Evolutionary conservation across 2,797 vertebrate genomes (phyloP), one percentile per base, ranked within the genome.

Genomic region (Cryptoblepharus egeriae): DNA sequence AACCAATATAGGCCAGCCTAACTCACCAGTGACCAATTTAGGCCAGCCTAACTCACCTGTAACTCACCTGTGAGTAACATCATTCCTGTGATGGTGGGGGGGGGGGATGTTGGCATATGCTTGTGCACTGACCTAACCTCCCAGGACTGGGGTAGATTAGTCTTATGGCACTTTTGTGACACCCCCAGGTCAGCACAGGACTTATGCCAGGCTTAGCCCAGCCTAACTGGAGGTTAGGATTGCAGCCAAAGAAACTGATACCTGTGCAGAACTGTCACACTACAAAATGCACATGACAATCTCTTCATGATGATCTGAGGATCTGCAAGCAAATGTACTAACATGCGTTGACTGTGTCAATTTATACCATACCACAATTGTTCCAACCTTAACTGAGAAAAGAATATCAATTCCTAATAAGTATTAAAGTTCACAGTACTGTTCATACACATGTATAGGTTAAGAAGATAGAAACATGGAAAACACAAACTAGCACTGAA

Each of bases 291-390:
- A n/a, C 1, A 57, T 22, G 1, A 11, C 26, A 65, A 9, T 35
- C 18, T 35, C 18, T 22, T 68, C 30, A 37, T 49, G 32, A 5
- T 1, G 18, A 82, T 60, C 42, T 20, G 16, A 61, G 65, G 18
- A 61, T 30, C 32, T 42, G 4, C 67, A n/a, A 22, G 16, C 30
- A 49, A 49, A 79, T 58, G 60, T n/a, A 49, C 22, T 30, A 52
- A 67, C 37, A 37, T 75, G 64, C 69, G 79, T 94, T 95, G 94
- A 95, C 92, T 95, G 96, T 95, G 92, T 95, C 95, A 91, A 95
- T 94, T 95, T 94, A 96, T 93, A 92, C 92, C 91, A 94, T 85
- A 89, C 85, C 92, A 88, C 20, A 70, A 84, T 82, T 88, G 82
- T 88, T 77, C 81, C 83, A 93, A 77, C 24, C 91, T 28, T 71